phyloP scores from a whole-genome alignment of 2,888 invertebrate genomes.

The Cerastoderma edule region DNA sequence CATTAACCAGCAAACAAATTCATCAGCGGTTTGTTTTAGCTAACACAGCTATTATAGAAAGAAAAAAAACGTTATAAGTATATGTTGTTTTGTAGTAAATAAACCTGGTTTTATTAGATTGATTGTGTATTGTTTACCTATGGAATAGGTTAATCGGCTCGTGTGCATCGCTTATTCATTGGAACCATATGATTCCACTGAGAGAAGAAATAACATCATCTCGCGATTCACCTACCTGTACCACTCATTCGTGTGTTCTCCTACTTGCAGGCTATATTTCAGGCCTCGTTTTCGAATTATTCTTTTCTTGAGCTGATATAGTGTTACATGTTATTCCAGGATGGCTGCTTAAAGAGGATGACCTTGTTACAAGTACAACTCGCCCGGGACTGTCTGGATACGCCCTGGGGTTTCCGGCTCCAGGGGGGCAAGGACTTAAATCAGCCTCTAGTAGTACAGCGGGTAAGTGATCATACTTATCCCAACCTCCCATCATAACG shows the following conservation, averaged over 20 bases:
- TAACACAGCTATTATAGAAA: background rate
- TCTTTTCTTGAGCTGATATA: constrained; percentile 54
- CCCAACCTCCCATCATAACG: too few relatives aligned
- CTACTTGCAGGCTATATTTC: background rate
- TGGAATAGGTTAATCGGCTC: background rate
- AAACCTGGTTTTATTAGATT: too few relatives aligned
- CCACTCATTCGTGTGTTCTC: constrained; percentile 7
- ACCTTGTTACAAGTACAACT: constrained; percentile 79
- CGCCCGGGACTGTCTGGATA: constrained; percentile 82
- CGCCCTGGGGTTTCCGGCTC: constrained; percentile 84
- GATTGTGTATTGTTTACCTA: background rate
- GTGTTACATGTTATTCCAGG: constrained; percentile 64
- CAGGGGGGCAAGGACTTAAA: constrained; percentile 83
- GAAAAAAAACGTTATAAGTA: background rate
- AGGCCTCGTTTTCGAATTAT: constrained; percentile 47
- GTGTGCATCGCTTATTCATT: constrained; percentile 1
- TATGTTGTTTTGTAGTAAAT: too few relatives aligned
- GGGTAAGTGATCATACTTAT: constrained; percentile 82
- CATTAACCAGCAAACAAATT: background rate
- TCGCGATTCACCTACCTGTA: constrained; percentile 14
- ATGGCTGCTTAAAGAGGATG: constrained; percentile 66
- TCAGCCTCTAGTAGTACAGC: constrained; percentile 80
- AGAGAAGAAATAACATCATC: constrained; percentile 1
- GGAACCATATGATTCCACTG: constrained; percentile 19
- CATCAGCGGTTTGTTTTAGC: background rate